Evolutionary conservation across 1,140 invertebrate genomes (phyloP), one percentile per base, ranked within the genome.

Genomic region (Pararge aegeria): DNA sequence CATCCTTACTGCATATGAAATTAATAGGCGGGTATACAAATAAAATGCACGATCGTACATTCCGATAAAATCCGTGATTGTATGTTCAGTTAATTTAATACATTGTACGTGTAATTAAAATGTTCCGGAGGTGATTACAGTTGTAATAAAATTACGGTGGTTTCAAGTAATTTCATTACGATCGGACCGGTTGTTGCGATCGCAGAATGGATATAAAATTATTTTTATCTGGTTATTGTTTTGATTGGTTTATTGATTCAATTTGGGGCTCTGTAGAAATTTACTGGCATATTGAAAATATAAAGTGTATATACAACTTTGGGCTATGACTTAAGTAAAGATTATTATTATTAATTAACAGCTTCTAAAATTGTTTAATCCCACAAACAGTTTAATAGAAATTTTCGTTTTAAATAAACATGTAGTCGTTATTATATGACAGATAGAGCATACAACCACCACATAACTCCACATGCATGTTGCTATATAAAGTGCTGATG

Each of bases 61-160:
- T 34, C 2, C 30, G 30, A 34, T 34, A 34, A 57, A 38, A 50
- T 18, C 44, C 55, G 21, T 57, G 20, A 56, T 56, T 29, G 40
- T 49, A 38, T 58, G 40, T 51, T 27, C 56, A 34, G 37, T 51
- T 51, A 52, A 58, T 58, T 44, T 51, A 42, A 58, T 51, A 48
- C 50, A 44, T 60, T 53, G 50, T 59, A 49, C 24, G 13, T 40
- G 48, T 60, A 52, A 60, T 60, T 60, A 53, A 60, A 53, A 53
- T 53, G 57, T 60, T 60, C 49, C 57, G 40, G 57, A 21, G 21
- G 38, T 50, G 27, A 60, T 60, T 46, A 60, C 57, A 48, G 20
- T 40, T 37, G 18, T 53, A 60, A 53, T 53, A 53, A 60, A 53
- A 48, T 60, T 53, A 53, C 50, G 57, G 40, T 53, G 57, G 57